Conservation (phyloP, 1,140 invertebrate genomes). For the Papilio aristodemus region DNA sequence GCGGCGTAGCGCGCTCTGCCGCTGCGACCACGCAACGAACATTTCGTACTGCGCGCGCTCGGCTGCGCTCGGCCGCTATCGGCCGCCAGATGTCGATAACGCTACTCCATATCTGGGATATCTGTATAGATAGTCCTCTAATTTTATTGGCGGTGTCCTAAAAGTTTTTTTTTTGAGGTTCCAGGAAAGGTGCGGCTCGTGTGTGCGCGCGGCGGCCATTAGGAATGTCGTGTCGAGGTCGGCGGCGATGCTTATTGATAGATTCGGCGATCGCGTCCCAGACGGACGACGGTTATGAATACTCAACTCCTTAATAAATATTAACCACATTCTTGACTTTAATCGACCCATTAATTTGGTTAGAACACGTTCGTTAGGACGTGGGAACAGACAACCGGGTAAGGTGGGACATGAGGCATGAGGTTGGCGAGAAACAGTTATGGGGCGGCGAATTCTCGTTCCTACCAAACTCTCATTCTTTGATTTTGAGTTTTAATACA, state of each 20-base stretch:
- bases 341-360: conserved; percentile 36
- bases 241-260: conserved; percentile 43
- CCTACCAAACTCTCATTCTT: too few species aligned
- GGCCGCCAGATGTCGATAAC: conserved; percentile 46
- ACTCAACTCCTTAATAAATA: conserved; percentile 44
- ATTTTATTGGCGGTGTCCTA: conserved; percentile 51
- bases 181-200: conserved; percentile 43
- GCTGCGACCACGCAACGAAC: neutral
- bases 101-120: conserved; percentile 58
- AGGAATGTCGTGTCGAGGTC: conserved; percentile 46
- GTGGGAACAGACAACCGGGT: neutral
- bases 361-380: conserved; percentile 14
- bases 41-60: neutral
- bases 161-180: conserved; percentile 55
- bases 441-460: too few species aligned
- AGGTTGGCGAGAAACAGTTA: too few species aligned
- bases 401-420: too few species aligned
- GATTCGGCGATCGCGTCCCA: conserved; percentile 38
- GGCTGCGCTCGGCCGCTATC: conserved; percentile 25
- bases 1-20: neutral
- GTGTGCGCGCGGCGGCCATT: conserved; percentile 35
- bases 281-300: conserved; percentile 40
- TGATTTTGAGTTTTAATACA: too few species aligned
- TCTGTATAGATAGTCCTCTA: conserved; percentile 65
- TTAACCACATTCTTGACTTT: conserved; percentile 42